Evolutionary conservation across 2,797 vertebrate genomes (phyloP).

Genomic region (Nothura maculosa): DNA sequence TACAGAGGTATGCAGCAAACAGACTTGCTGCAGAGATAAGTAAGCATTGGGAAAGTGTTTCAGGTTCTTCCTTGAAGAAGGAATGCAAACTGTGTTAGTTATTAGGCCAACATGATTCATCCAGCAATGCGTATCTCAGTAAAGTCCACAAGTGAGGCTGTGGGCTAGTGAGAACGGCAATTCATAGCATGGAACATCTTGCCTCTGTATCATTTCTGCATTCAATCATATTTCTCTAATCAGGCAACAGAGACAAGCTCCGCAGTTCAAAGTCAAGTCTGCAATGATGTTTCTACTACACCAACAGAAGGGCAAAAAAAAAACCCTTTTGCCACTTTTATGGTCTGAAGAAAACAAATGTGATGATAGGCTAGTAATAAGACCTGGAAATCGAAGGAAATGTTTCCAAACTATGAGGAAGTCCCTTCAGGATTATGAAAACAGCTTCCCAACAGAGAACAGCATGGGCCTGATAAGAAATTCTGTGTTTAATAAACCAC

Average conservation of each 20-base stretch:
- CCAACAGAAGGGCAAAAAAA: background rate
- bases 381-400: background rate
- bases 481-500: background rate
- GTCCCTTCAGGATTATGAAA: background rate
- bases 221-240: background rate
- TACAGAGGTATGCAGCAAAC: background rate
- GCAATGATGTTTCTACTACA: background rate
- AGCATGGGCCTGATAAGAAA: background rate
- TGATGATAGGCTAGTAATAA: background rate
- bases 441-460: background rate
- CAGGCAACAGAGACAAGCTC: background rate
- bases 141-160: background rate
- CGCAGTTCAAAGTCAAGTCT: background rate
- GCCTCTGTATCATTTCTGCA: background rate
- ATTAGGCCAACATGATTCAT: background rate
- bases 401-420: background rate
- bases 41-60: background rate
- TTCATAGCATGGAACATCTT: background rate
- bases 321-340: background rate
- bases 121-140: background rate
- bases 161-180: background rate
- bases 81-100: background rate
- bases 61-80: background rate
- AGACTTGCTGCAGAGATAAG: background rate
- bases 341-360: background rate